Evolutionary conservation across 1,140 invertebrate genomes (phyloP), one percentile per base, ranked within the genome.

Genomic region (Drosophila mayri): DNA sequence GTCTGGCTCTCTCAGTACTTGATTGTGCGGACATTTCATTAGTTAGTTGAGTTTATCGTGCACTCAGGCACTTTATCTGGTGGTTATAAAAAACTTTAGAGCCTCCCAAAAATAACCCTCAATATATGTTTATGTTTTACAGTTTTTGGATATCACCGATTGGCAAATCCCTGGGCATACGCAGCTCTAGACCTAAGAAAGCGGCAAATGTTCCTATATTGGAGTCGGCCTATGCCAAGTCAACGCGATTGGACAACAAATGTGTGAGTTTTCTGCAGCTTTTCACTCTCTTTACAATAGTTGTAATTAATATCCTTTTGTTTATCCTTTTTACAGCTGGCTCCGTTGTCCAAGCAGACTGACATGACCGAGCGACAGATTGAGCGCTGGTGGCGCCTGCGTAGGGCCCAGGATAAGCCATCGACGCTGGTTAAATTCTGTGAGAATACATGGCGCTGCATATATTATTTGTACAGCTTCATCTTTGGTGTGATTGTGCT

Each of bases 361-460:
- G 97, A 98, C 93, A 95, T 97, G 95, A 94, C 94, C n/a, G 97
- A 97, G 92, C 94, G 98, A 58, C 96, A 98, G 93, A 96, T 99
- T 58, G 97, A 99, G 93, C 94, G 97, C 61, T 99, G 98, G 98
- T 95, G 98, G 92, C 94, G 98, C 59, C 94, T 96, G 25, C 94
- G 98, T 43, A 94, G 95, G 63, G 95, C 95, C 49, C 96, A 97
- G 93, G 97, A 98, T 84, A 97, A 96, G 90, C 97, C 97, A 1
- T 97, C 97, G 12, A 97, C 96, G 10, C 93, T 99, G 41, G 95
- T 96, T n/a, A 99, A 98, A 92, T 99, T 99, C 93, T 97, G 96
- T 90, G 98, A 99, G 93, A 97, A 96, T 91, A 95, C 95, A 93
- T 99, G 98, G 98, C 94, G 97, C 76, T 98, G 96, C 93, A 93